Percentiles rank a stretch among this genome's conserved stretches.
These are phyloP conservation scores for Stegana nigrithorax DNA, from an alignment of 2,888 invertebrate genomes.

Conservation along the genomic window DNA sequence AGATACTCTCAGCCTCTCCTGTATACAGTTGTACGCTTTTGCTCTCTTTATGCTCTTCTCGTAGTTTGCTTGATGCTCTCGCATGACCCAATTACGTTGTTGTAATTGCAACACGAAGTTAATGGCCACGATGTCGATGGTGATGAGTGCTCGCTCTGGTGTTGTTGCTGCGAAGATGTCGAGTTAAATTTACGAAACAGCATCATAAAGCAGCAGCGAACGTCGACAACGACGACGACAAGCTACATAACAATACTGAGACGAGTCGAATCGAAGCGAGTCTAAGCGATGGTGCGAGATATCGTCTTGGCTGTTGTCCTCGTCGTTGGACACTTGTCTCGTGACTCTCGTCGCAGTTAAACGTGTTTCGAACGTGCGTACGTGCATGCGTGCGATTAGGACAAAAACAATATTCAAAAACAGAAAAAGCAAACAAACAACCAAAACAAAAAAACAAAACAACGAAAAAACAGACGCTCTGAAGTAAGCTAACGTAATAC, in stretches of 20 bases:
- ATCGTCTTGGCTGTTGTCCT: conserved; percentile 28
- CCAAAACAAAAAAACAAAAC: not conserved
- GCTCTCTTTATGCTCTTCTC: conserved; percentile 21
- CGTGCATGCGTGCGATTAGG: not conserved
- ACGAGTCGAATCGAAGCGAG: not conserved
- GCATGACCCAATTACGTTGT: conserved; percentile 58
- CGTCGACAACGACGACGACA: not conserved
- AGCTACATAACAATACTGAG: too few relatives aligned
- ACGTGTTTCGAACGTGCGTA: conserved; percentile 8
- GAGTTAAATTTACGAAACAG: too few relatives aligned
- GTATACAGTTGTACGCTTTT: conserved; percentile 24
- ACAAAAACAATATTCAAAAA: not conserved
- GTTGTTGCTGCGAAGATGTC: too few relatives aligned
- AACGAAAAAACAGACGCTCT: too few relatives aligned
- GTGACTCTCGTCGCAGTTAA: conserved; percentile 11
- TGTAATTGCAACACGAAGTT: conserved; percentile 52
- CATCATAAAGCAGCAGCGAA: too few relatives aligned
- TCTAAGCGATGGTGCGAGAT: conserved; percentile 28
- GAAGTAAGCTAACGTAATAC: not conserved
- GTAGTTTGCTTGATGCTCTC: conserved; percentile 21
- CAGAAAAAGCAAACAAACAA: not conserved
- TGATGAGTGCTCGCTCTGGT: not conserved
- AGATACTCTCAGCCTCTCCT: conserved; percentile 27
- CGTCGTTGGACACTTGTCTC: conserved; percentile 6
- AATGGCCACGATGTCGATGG: not conserved